Evolutionary conservation across 2,113 vertebrate species (phyloP), one percentile per base, ranked within the genome.

Genomic region (Verasper variegatus): DNA sequence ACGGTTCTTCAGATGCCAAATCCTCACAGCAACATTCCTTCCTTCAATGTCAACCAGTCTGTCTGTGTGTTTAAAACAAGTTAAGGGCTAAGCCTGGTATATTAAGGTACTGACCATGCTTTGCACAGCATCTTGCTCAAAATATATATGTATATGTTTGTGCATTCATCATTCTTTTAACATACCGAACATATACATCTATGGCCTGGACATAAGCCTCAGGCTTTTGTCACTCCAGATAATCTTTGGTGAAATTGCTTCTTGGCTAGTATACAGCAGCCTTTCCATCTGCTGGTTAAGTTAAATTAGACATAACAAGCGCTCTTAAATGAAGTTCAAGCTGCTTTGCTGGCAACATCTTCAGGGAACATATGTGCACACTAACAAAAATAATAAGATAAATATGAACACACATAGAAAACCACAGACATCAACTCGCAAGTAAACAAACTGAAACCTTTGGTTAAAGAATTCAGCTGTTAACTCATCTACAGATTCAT

Each of bases 171-270:
- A 54, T 54, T 54, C 8, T n/a, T 54, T n/a, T 17, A 49, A 21
- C 51, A 54, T 54, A 54, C 51, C n/a, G 51, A 5, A 20, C 10
- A 5, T n/a, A 21, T 61, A 31, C 24, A 91, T 80, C 80, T 74
- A 81, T 88, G 56, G 85, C 74, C 47, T 54, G 73, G 59, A 40
- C 65, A 35, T 26, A 65, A 63, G 88, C 88, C 86, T 45, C 35
- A 74, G 84, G 90, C 84, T 80, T 56, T 49, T 92, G 88, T 91
- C 90, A 92, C 72, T 88, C 81, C 63, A 86, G 26, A 90, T 87
- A 76, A 11, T 10, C 66, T 59, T 76, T 49, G 61, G 63, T 68
- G 42, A 83, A 84, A 80, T 62, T 71, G 74, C 73, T 82, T 87
- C 76, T 70, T 82, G 76, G 76, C 67, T 47, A 23, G 49, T 66